Evolutionary conservation across 2,888 invertebrate genomes (phyloP).

Genomic region (Callimorpha dominula): DNA sequence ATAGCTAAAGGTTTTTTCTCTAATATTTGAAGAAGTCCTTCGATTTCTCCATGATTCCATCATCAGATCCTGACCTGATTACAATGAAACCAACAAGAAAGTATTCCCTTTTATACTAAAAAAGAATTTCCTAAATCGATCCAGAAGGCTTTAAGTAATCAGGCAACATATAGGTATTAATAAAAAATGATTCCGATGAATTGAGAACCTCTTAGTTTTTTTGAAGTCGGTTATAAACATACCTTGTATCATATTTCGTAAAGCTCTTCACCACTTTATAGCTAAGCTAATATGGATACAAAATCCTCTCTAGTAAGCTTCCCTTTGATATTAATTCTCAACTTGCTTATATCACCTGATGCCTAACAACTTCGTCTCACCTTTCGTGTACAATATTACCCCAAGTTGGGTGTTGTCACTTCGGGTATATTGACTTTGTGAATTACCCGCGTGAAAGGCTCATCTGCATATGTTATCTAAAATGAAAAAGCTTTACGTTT

Average conservation of each 20-base stretch:
- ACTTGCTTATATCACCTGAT: constrained; percentile 37
- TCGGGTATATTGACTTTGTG: constrained; percentile 19
- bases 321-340: constrained; percentile 41
- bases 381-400: constrained; percentile 23
- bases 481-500: not conserved
- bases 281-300: constrained; percentile 33
- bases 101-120: too few relatives aligned
- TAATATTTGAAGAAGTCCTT: too few relatives aligned
- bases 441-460: constrained; percentile 20
- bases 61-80: too few relatives aligned
- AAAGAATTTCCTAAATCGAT: too few relatives aligned
- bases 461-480: constrained; percentile 17
- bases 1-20: too few relatives aligned
- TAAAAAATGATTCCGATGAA: too few relatives aligned
- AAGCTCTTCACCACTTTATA: constrained; percentile 9
- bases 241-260: constrained; percentile 1
- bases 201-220: too few relatives aligned
- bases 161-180: too few relatives aligned
- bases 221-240: not conserved
- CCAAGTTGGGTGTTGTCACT: constrained; percentile 22
- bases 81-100: too few relatives aligned
- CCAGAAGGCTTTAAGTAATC: too few relatives aligned
- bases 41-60: too few relatives aligned
- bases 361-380: constrained; percentile 24
- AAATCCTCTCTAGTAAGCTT: constrained; percentile 29